Conservation (phyloP, 2,888 invertebrate genomes). For the Eumacrocentrus americanus region DNA sequence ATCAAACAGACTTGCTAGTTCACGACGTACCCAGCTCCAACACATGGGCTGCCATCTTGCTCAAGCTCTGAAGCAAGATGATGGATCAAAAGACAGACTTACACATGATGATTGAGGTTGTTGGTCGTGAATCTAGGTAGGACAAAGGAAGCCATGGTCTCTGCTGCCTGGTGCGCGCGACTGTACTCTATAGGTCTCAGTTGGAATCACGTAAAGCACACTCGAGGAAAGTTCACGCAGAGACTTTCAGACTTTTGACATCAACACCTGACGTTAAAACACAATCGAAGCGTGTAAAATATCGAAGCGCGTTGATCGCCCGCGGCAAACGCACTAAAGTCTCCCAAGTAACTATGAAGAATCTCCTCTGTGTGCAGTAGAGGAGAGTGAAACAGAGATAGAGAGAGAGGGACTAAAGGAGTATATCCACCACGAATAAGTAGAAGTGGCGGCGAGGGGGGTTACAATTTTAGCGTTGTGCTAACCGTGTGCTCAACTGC, state of each 20-base stretch:
- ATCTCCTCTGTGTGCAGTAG: neutral
- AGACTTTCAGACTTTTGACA: no score
- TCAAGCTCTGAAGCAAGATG: neutral
- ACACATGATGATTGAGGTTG: neutral
- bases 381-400: constrained; percentile 11
- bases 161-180: neutral
- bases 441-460: constrained; percentile 25
- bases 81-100: neutral
- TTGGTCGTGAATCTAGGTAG: neutral
- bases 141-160: neutral
- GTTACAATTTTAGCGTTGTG: constrained; percentile 41
- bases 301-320: constrained; percentile 27
- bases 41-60: no score
- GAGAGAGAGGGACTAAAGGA: constrained; percentile 23
- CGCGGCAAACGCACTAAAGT: constrained; percentile 26
- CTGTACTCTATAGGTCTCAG: neutral
- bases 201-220: neutral
- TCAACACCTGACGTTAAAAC: no score
- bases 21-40: no score
- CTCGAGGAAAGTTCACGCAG: neutral
- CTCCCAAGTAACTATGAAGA: constrained; percentile 19
- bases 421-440: constrained; percentile 12
- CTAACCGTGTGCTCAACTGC: constrained; percentile 18
- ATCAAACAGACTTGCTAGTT: no score
- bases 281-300: neutral